Conservation (phyloP, 1,140 invertebrate genomes). For the Teleopsis dalmanni region DNA sequence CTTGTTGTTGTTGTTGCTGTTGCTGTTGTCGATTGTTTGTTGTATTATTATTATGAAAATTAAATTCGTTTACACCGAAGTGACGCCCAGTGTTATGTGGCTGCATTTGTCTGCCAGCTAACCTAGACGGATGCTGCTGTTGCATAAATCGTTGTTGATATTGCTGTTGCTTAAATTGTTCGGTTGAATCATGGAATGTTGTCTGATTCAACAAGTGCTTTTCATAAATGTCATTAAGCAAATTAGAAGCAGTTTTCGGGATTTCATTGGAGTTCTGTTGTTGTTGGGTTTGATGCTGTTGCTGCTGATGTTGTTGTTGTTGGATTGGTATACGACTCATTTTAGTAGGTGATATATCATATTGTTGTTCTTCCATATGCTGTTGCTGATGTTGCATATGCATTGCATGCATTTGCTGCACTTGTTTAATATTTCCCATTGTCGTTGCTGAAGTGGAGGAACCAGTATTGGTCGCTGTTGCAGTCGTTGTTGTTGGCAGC, state of each 20-base stretch:
- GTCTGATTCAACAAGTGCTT: conserved; percentile 21
- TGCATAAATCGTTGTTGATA: background rate
- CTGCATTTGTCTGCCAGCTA: too few relatives aligned
- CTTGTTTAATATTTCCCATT: too few relatives aligned
- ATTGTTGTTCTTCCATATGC: background rate
- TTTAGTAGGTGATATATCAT: conserved; percentile 1
- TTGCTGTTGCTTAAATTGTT: conserved; percentile 2
- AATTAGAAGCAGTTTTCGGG: conserved; percentile 21
- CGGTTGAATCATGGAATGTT: conserved; percentile 16
- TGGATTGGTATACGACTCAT: conserved; percentile 11
- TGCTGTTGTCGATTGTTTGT: conserved; percentile 4
- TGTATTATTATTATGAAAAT: too few relatives aligned
- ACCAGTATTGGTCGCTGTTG: background rate
- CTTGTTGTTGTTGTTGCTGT: conserved; percentile 6
- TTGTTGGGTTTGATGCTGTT: conserved; percentile 6
- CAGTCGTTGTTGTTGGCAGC: background rate
- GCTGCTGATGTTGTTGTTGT: conserved; percentile 11
- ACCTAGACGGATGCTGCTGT: too few relatives aligned
- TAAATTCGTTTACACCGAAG: too few relatives aligned
- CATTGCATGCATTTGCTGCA: conserved; percentile 3
- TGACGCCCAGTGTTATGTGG: too few relatives aligned
- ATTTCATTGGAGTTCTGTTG: conserved; percentile 22
- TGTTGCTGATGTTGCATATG: conserved; percentile 5
- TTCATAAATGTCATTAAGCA: conserved; percentile 20
- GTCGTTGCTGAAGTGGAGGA: background rate